A percentile compares a stretch with the other conserved stretches of the same genome.
Evolutionary conservation across 2,113 vertebrate species (phyloP).

Genomic region (Halichoeres trimaculatus): DNA sequence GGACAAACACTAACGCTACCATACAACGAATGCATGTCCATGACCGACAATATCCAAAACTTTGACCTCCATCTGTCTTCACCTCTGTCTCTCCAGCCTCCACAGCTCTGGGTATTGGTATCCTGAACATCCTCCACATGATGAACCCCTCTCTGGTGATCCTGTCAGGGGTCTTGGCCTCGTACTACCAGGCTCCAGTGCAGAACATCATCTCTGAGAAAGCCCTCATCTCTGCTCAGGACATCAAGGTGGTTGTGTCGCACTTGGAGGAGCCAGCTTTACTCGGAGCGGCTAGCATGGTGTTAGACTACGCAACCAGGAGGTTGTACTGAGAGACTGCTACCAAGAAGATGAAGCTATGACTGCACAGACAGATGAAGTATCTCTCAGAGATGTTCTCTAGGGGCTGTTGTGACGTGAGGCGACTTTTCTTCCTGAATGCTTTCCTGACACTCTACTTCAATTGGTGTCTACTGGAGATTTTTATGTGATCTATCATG

Average conservation of each 20-base stretch:
- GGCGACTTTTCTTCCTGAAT: too few species aligned
- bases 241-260: constrained; percentile 88
- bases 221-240: constrained; percentile 87
- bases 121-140: constrained; percentile 95
- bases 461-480: too few species aligned
- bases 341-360: constrained; percentile 6
- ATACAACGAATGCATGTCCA: too few species aligned
- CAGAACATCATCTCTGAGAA: constrained; percentile 87
- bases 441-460: too few species aligned
- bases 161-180: constrained; percentile 92
- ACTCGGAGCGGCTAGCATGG: constrained; percentile 96
- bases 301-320: constrained; percentile 95
- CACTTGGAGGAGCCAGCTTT: constrained; percentile 93
- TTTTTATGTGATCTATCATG: too few species aligned
- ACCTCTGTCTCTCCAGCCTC: constrained; percentile 82
- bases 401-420: too few species aligned
- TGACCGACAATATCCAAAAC: not conserved
- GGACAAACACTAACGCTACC: not conserved
- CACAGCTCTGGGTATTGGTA: constrained; percentile 90
- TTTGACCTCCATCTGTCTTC: not conserved
- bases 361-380: not conserved
- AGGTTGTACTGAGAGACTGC: constrained; percentile 84
- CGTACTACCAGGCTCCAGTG: constrained; percentile 87
- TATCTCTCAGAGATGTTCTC: too few species aligned
- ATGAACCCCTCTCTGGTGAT: constrained; percentile 94